A percentile compares a stretch with the other conserved stretches of the same genome.
These are phyloP conservation scores for Aplochiton taeniatus DNA, from an alignment of 2,797 vertebrate species.

Conservation along the genomic window DNA sequence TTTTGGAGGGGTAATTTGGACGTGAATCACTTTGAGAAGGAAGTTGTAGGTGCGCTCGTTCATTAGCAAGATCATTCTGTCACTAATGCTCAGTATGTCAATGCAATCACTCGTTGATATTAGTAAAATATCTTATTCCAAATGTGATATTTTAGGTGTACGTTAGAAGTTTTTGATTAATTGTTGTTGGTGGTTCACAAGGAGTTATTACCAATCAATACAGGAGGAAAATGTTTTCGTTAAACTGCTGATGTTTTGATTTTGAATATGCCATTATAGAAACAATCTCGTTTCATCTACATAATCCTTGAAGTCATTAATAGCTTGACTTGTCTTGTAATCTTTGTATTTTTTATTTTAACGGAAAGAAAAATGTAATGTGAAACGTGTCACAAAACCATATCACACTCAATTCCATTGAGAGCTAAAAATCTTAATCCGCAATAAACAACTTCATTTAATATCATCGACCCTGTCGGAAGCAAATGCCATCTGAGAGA, in stretches of 20 bases:
- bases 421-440: conserved; percentile 77
- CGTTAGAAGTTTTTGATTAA: not conserved
- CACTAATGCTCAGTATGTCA: conserved; percentile 1
- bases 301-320: conserved; percentile 81
- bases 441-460: conserved; percentile 77
- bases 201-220: not conserved
- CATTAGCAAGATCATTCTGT: not conserved
- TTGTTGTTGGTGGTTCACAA: not conserved
- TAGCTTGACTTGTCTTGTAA: conserved; percentile 74
- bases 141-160: not conserved
- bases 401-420: conserved; percentile 72
- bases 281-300: conserved; percentile 72
- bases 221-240: conserved; percentile 7
- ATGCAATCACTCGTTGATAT: not conserved
- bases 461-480: conserved; percentile 55
- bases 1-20: conserved; percentile 13
- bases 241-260: conserved; percentile 61
- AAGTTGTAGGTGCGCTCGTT: not conserved
- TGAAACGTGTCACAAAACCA: conserved; percentile 70
- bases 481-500: conserved; percentile 55
- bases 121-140: no score
- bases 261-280: conserved; percentile 68
- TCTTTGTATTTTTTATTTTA: conserved; percentile 62
- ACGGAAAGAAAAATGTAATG: conserved; percentile 59
- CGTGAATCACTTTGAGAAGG: conserved; percentile 7